Percentiles rank a stretch among this genome's conserved stretches.
Conservation (phyloP, 1,140 invertebrate genomes). For the Bilobella aurantiaca region DNA sequence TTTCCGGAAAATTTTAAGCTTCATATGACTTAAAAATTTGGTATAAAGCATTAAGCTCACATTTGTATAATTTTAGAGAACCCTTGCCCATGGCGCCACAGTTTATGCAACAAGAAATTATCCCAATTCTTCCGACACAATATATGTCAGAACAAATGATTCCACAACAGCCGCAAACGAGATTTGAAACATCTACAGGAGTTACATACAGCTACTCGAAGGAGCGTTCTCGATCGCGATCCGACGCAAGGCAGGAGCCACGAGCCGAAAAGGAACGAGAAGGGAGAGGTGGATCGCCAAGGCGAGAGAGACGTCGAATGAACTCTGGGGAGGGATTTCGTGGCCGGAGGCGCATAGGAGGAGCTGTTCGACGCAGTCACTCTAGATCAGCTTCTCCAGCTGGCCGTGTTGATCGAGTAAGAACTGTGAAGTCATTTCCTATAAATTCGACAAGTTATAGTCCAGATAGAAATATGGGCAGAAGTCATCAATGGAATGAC, state of each 20-base stretch:
- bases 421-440: neutral
- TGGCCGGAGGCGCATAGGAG: neutral
- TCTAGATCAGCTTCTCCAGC: neutral
- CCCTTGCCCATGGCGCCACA: neutral
- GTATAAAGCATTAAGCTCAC: neutral
- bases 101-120: neutral
- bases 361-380: neutral
- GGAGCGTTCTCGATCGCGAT: neutral
- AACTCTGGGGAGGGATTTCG: neutral
- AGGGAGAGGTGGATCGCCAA: neutral
- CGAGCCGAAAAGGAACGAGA: neutral
- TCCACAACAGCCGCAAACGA: neutral
- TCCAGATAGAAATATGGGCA: neutral
- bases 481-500: neutral
- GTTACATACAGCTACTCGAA: neutral
- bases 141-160: neutral
- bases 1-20: too few relatives aligned
- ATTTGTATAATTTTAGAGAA: neutral
- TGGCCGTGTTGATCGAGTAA: neutral
- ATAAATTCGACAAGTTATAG: neutral
- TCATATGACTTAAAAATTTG: too few relatives aligned
- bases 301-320: neutral
- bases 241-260: neutral
- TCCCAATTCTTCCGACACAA: neutral
- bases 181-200: neutral